Base-by-base conservation (phyloP, 2,888 invertebrate genomes). In the Caradrina kadenii region DNA sequence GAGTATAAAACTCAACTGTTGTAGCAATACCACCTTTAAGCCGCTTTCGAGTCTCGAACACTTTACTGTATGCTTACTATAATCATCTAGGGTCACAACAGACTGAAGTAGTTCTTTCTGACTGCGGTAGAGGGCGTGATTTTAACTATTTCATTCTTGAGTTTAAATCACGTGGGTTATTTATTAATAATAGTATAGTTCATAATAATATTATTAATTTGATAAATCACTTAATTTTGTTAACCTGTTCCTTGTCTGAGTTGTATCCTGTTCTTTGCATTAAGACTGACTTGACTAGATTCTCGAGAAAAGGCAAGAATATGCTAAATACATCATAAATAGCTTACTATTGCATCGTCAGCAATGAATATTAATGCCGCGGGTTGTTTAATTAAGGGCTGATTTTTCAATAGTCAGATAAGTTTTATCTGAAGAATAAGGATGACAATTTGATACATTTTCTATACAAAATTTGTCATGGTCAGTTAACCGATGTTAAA, bases 121-220 rank as follows among this genome's bases (percentile, higher is more conserved):
- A 15, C 10, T 21, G 35, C 48, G 39, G 11, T 59, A 77, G 76
- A 69, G 64, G 76, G 76, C 75, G 80, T 50, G 22, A 42, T 79
- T 52, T 54, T 17, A 58, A 64, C 8, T 71, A 0, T 54, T 31
- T 39, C 15, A 2, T 31, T 67, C 42, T n/a, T n/a, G 26, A 3
- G 26, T 26, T 19, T 70, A 8, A 8, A 7, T 35, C 8, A 1
- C 8, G 35, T 3, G 35, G 1, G 35, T 6, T 35, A 35, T 2
- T 35, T 35, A 35, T 35, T 8, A 35, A 35, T 35, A 26, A 26
- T 26, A 26, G 26, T 26, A 26, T 26, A 26, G 4, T 26, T 26
- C 4, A 26, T 26, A 26, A 26, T 26, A 3, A 26, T 26, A 26
- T 26, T n/a, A 7, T 31, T 31, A 31, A 26, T 6, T 31, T 35